Percentiles rank a stretch among this genome's conserved stretches.
Conservation (phyloP, 2,113 vertebrate species). For the Numenius arquata region DNA sequence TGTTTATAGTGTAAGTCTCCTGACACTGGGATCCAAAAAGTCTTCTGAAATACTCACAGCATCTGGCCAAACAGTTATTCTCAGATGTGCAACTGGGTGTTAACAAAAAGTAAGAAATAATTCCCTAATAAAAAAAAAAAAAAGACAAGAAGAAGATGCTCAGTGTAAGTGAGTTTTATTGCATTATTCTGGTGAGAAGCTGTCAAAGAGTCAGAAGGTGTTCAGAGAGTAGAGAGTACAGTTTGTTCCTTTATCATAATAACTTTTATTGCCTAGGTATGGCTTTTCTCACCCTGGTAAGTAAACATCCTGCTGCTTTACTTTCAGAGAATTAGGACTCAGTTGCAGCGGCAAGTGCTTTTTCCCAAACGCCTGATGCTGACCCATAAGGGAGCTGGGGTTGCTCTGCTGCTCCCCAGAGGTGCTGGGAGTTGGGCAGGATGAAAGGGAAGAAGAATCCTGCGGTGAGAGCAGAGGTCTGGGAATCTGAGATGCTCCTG, state of each 20-base stretch:
- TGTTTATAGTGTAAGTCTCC: not conserved
- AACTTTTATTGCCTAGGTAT: slow-evolving; percentile 32
- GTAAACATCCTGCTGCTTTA: slow-evolving; percentile 3
- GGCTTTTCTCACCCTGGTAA: not conserved
- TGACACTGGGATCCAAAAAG: not conserved
- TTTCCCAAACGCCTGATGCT: not conserved
- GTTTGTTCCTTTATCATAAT: slow-evolving; percentile 47
- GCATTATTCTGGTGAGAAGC: not conserved
- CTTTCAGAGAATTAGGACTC: not conserved
- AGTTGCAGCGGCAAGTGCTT: not conserved
- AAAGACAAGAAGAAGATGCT: not conserved
- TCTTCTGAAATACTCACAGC: not conserved
- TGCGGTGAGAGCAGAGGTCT: not conserved
- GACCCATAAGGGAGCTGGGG: fast-evolving
- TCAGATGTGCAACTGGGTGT: not conserved
- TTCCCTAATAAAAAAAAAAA: not conserved
- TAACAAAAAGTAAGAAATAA: not conserved
- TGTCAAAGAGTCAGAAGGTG: slow-evolving; percentile 17
- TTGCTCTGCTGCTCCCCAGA: not conserved
- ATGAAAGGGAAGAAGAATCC: not conserved
- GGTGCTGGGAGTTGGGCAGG: not conserved
- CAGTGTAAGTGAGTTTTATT: not conserved
- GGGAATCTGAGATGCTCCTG: fast-evolving
- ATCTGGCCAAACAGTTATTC: not conserved
- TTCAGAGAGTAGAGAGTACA: slow-evolving; percentile 6